Conservation (phyloP, 1,140 invertebrate species). For the Leptoteleia sp. region DNA sequence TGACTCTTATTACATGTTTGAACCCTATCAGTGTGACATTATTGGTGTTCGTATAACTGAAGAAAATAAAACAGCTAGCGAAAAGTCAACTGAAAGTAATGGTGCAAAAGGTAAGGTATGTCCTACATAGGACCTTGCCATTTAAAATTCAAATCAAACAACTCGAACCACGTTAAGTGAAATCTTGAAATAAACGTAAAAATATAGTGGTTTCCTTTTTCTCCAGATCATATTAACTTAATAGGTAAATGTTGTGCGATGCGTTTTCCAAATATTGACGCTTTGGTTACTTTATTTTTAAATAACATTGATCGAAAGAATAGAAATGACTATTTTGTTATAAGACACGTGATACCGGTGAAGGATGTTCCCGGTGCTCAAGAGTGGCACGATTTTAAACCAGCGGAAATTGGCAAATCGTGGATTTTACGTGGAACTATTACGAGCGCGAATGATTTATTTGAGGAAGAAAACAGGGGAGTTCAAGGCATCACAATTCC, state of each 20-base stretch:
- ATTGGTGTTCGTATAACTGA: slow-evolving; percentile 61
- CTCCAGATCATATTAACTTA: background rate
- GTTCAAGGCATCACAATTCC: slow-evolving; percentile 73
- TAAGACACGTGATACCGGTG: slow-evolving; percentile 66
- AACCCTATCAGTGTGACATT: slow-evolving; percentile 72
- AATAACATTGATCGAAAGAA: slow-evolving; percentile 68
- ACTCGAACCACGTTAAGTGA: too few species aligned
- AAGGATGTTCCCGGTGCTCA: slow-evolving; percentile 71
- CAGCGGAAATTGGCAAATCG: slow-evolving; percentile 66
- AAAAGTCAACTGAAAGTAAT: background rate
- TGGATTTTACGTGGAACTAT: slow-evolving; percentile 74
- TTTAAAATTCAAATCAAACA: too few species aligned
- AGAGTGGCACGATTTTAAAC: slow-evolving; percentile 72
- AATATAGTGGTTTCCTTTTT: too few species aligned
- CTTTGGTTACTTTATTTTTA: slow-evolving; percentile 55
- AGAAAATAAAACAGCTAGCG: slow-evolving; percentile 48
- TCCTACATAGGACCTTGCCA: too few species aligned
- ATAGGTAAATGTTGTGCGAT: slow-evolving; percentile 74
- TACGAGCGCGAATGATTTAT: slow-evolving; percentile 66
- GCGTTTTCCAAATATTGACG: slow-evolving; percentile 64
- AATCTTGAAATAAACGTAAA: too few species aligned
- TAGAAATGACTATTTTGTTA: slow-evolving; percentile 74
- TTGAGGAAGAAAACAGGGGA: slow-evolving; percentile 70
- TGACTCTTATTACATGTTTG: slow-evolving; percentile 73
- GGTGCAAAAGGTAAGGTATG: too few species aligned